These are phyloP conservation scores for Enteromius trimaculatus DNA, from an alignment of 2,797 vertebrate species.

Conservation along the genomic window DNA sequence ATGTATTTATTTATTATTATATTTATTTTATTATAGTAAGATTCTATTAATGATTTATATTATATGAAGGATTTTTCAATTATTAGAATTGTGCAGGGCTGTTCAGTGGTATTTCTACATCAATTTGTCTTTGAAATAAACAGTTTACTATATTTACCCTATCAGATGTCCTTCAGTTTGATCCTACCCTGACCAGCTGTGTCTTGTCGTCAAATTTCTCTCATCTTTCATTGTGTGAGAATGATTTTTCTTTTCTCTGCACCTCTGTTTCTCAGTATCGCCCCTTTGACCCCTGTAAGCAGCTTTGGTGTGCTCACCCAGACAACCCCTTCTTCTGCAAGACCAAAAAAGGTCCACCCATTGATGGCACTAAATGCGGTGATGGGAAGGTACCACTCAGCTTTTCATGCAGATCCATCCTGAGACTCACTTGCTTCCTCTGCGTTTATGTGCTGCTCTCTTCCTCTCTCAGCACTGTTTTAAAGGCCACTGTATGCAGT, in stretches of 20 bases:
- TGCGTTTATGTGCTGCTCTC: slow-evolving; percentile 14
- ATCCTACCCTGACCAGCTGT: neutral
- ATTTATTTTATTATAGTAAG: neutral
- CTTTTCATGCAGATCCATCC: slow-evolving; percentile 9
- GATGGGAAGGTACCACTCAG: slow-evolving; percentile 86
- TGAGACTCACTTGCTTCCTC: neutral
- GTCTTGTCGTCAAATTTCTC: neutral
- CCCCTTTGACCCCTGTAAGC: slow-evolving; percentile 96
- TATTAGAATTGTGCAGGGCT: neutral
- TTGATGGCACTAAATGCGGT: slow-evolving; percentile 95
- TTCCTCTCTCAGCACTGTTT: slow-evolving; percentile 87
- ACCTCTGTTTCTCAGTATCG: slow-evolving; percentile 87
- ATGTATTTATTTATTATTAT: too few species aligned
- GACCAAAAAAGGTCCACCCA: slow-evolving; percentile 97
- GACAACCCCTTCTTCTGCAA: slow-evolving; percentile 99
- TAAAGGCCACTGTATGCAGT: slow-evolving; percentile 96
- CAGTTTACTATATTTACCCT: neutral
- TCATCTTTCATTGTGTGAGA: slow-evolving; percentile 25
- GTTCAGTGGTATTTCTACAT: neutral
- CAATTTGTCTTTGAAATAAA: neutral
- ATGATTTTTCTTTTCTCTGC: slow-evolving; percentile 58
- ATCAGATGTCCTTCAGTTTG: neutral
- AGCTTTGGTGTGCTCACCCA: slow-evolving; percentile 97
- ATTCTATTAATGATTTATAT: neutral
- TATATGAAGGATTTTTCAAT: neutral